Evolutionary conservation across 64 coral and sea anemone species (phyloP).

Genomic region (Actinia tenebrosa): DNA sequence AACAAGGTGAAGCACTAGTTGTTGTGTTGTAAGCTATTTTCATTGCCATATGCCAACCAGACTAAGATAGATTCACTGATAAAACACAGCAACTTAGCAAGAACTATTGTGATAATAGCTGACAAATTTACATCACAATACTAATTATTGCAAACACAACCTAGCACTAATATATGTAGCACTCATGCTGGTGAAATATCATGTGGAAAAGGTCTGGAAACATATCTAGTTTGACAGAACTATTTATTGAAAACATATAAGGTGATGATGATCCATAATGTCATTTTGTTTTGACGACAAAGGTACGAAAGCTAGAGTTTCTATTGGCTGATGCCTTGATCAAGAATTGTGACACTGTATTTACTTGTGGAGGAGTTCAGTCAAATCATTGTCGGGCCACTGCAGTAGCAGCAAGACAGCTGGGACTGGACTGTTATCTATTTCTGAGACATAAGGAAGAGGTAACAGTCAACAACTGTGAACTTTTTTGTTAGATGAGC

Average conservation of each 20-base stretch:
- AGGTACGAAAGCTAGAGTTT: constrained; percentile 83
- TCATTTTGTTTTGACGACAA: neutral
- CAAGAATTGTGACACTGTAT: constrained; percentile 60
- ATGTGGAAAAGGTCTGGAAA: too few relatives aligned
- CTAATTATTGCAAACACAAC: too few relatives aligned
- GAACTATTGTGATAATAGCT: too few relatives aligned
- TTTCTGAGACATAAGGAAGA: constrained; percentile 52
- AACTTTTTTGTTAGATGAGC: neutral
- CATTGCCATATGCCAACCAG: too few relatives aligned
- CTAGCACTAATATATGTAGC: too few relatives aligned
- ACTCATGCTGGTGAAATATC: too few relatives aligned
- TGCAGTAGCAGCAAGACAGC: constrained; percentile 56
- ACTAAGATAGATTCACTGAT: too few relatives aligned
- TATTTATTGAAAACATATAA: neutral
- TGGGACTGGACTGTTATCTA: constrained; percentile 52
- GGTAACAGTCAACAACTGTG: neutral
- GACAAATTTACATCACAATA: too few relatives aligned
- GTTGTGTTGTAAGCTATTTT: too few relatives aligned
- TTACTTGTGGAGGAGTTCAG: constrained; percentile 63
- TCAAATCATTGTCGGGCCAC: constrained; percentile 79
- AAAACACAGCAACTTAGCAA: neutral
- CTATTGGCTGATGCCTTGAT: constrained; percentile 59
- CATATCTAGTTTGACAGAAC: too few relatives aligned
- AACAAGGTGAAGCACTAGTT: constrained; percentile 36
- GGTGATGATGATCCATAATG: neutral